Evolutionary conservation across 2,113 vertebrate genomes (phyloP).

Genomic region (Tenebrosternarchus preto): DNA sequence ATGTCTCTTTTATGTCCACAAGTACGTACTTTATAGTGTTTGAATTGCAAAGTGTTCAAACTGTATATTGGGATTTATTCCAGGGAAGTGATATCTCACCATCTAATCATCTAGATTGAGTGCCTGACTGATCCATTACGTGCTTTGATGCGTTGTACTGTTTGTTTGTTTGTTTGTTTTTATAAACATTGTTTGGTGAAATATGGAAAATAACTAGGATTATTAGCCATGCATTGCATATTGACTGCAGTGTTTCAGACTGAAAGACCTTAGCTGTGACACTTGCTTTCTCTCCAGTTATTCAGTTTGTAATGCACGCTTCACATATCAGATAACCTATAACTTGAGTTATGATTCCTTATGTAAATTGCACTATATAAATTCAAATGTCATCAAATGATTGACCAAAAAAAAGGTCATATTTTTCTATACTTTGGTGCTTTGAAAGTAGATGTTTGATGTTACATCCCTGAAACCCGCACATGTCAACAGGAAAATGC

Average conservation of each 20-base stretch:
- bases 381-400: constrained; percentile 63
- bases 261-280: constrained; percentile 36
- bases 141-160: constrained; percentile 46
- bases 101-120: constrained; percentile 28
- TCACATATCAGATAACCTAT: constrained; percentile 52
- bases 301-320: constrained; percentile 46
- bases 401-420: constrained; percentile 53
- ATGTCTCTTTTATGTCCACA: constrained; percentile 35
- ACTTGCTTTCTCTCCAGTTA: constrained; percentile 34
- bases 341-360: constrained; percentile 64
- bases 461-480: constrained; percentile 51
- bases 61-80: constrained; percentile 33
- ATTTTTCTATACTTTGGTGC: constrained; percentile 72
- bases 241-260: constrained; percentile 48
- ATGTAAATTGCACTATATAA: constrained; percentile 70
- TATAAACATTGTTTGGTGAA: constrained; percentile 51
- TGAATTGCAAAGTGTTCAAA: constrained; percentile 35
- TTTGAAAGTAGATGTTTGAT: constrained; percentile 64
- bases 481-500: constrained; percentile 29
- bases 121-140: constrained; percentile 44
- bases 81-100: constrained; percentile 39
- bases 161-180: constrained; percentile 54
- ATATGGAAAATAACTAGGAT: constrained; percentile 33
- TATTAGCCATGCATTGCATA: constrained; percentile 43
- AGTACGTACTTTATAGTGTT: constrained; percentile 36